A percentile compares a stretch with the other conserved stretches of the same genome.
Evolutionary conservation across 1,140 invertebrate genomes (phyloP).

Genomic region (Achatina immaculata): DNA sequence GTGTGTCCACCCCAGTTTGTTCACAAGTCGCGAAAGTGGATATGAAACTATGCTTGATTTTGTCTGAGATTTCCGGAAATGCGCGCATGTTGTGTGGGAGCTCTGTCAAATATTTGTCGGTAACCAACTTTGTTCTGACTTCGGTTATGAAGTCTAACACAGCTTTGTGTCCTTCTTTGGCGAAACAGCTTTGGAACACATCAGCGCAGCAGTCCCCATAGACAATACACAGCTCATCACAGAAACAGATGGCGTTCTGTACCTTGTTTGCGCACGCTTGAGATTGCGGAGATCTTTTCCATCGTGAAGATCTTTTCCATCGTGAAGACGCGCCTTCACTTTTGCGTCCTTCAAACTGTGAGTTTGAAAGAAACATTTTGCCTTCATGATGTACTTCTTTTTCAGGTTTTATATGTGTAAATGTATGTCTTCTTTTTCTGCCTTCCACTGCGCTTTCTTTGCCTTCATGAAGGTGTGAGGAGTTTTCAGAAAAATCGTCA

Average conservation of each 20-base stretch:
- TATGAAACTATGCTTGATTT: neutral
- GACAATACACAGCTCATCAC: neutral
- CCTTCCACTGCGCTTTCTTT: too few relatives aligned
- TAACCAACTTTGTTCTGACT: neutral
- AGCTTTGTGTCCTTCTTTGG: neutral
- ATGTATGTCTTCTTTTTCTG: too few relatives aligned
- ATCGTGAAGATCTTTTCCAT: too few relatives aligned
- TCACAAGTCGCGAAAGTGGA: neutral
- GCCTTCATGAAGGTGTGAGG: too few relatives aligned
- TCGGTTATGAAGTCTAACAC: neutral
- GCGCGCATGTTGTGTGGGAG: neutral
- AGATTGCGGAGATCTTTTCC: too few relatives aligned
- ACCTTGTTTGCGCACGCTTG: neutral
- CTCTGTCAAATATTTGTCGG: neutral
- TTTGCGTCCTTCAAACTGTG: too few relatives aligned
- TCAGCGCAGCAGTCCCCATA: neutral
- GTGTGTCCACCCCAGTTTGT: neutral
- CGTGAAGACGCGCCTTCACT: too few relatives aligned
- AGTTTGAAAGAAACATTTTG: too few relatives aligned
- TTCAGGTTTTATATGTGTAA: too few relatives aligned
- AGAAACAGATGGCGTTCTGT: neutral
- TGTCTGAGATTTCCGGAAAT: neutral
- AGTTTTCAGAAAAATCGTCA: too few relatives aligned
- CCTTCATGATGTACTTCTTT: too few relatives aligned
- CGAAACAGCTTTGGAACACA: neutral